These are phyloP conservation scores for Lordiphosa clarofinis DNA, from an alignment of 1,140 invertebrate genomes.

Conservation along the genomic window DNA sequence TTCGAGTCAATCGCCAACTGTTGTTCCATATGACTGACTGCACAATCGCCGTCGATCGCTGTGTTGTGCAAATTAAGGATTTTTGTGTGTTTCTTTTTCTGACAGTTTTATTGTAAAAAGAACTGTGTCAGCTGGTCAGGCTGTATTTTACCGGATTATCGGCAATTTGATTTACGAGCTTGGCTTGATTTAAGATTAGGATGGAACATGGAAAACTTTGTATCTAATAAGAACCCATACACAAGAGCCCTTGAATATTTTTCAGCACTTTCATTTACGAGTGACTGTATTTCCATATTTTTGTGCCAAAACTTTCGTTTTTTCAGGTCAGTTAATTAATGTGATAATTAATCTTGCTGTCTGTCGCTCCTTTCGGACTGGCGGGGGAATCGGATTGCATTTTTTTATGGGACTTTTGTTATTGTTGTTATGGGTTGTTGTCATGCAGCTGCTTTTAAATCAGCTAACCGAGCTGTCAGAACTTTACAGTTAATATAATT, in stretches of 20 bases:
- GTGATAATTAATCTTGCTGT: conserved; percentile 71
- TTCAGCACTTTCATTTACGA: conserved; percentile 32
- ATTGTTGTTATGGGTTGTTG: conserved; percentile 20
- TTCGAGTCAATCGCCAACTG: conserved; percentile 9
- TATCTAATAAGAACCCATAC: not conserved
- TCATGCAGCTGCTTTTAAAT: conserved; percentile 53
- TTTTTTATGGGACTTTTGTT: conserved; percentile 26
- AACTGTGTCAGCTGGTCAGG: conserved; percentile 45
- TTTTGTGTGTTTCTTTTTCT: conserved; percentile 11
- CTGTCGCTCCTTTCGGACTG: too few species aligned
- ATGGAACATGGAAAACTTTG: conserved; percentile 6
- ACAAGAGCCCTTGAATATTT: too few species aligned
- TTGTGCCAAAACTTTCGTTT: conserved; percentile 59
- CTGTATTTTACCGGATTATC: conserved; percentile 27
- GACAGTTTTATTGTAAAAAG: conserved; percentile 19
- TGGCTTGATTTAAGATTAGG: conserved; percentile 8
- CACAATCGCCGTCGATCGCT: conserved; percentile 35
- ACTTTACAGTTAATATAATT: conserved; percentile 64
- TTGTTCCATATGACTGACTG: conserved; percentile 43
- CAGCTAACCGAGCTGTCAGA: conserved; percentile 72
- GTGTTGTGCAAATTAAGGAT: conserved; percentile 43
- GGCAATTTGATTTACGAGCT: conserved; percentile 41
- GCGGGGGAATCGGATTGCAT: conserved; percentile 16
- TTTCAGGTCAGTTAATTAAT: conserved; percentile 75
- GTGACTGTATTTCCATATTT: conserved; percentile 3